Evolutionary conservation across 2,888 invertebrate species (phyloP).

Genomic region (Acronicta aceris): DNA sequence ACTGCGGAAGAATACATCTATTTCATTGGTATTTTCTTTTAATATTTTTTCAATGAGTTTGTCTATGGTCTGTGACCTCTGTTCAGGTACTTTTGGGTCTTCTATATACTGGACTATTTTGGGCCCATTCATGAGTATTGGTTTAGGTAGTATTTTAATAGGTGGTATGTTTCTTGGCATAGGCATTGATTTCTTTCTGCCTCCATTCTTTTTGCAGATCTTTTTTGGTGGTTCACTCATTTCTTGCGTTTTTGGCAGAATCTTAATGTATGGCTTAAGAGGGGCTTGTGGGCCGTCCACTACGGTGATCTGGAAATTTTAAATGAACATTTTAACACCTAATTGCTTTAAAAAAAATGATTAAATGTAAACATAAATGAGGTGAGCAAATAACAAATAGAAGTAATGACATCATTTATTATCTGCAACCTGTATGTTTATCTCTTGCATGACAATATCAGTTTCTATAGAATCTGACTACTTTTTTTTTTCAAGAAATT

Average conservation of each 20-base stretch:
- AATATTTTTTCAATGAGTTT: conserved; percentile 83
- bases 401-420: too few species aligned
- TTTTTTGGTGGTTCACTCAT: conserved; percentile 73
- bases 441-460: too few species aligned
- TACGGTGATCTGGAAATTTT: conserved; percentile 79
- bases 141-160: conserved; percentile 85
- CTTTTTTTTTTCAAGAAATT: too few species aligned
- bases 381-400: neutral
- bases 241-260: conserved; percentile 64
- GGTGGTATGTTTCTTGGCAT: conserved; percentile 75
- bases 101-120: conserved; percentile 79
- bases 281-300: conserved; percentile 74
- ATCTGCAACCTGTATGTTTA: too few species aligned
- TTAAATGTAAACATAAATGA: too few species aligned
- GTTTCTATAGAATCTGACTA: too few species aligned
- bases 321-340: neutral
- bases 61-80: conserved; percentile 78
- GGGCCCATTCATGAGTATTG: conserved; percentile 76
- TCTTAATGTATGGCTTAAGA: conserved; percentile 66
- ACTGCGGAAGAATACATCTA: conserved; percentile 85
- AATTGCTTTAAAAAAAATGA: neutral
- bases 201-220: conserved; percentile 70
- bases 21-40: conserved; percentile 85
- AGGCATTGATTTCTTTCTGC: conserved; percentile 76
- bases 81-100: conserved; percentile 74